phyloP scores from a whole-genome alignment of 2,113 vertebrate genomes.

The Orycteropus afer region DNA sequence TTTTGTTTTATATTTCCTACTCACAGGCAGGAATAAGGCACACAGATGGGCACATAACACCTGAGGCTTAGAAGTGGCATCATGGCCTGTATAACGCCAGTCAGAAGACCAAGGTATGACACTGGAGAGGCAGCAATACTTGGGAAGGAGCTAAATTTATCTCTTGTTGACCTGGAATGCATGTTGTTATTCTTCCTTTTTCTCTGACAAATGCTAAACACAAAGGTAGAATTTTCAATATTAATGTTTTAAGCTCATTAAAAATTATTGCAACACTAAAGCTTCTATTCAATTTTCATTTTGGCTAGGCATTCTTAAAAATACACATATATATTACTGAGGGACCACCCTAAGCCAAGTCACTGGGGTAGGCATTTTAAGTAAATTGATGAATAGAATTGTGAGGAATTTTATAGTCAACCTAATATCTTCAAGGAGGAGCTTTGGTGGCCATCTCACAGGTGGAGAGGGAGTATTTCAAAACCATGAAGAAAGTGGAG shows the following conservation, averaged over 20 bases:
- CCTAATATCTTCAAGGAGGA: too few species aligned
- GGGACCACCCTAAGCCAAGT: background rate
- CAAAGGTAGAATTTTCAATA: background rate
- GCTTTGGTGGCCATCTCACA: too few species aligned
- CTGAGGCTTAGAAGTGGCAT: background rate
- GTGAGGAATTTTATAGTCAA: background rate
- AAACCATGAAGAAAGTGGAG: too few species aligned
- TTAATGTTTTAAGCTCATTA: constrained; percentile 43
- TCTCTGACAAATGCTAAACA: background rate
- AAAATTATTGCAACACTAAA: constrained; percentile 44
- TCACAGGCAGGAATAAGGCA: background rate
- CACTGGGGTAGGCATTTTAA: background rate
- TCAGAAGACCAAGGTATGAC: background rate
- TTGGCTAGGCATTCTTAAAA: background rate
- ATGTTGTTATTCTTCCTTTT: background rate
- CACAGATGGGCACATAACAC: background rate
- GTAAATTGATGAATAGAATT: background rate
- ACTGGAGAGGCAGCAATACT: background rate
- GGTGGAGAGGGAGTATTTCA: too few species aligned
- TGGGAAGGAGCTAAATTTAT: background rate
- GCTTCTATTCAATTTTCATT: constrained; percentile 41
- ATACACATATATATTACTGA: background rate
- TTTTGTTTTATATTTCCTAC: background rate
- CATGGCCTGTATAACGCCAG: background rate
- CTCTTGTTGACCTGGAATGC: background rate